A percentile compares a stretch with the other conserved stretches of the same genome.
phyloP scores from a whole-genome alignment of 2,113 vertebrate species.

The Lampris incognitus region DNA sequence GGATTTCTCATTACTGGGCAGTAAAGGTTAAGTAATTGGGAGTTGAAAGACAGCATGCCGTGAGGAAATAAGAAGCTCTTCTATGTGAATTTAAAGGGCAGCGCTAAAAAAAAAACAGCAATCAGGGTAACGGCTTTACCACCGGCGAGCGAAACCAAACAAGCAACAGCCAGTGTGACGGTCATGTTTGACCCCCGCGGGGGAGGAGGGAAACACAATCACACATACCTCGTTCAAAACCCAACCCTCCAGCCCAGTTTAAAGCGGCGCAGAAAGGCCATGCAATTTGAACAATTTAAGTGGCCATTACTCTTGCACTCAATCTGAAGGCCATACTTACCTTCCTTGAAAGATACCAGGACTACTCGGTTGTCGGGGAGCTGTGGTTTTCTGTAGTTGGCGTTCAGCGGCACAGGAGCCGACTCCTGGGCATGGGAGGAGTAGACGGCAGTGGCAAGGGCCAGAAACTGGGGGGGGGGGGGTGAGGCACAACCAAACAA shows the following conservation, averaged over 20 bases:
- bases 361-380: slow-evolving; percentile 84
- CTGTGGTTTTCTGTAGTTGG: slow-evolving; percentile 89
- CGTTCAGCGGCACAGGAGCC: slow-evolving; percentile 79
- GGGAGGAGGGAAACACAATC: slow-evolving; percentile 6
- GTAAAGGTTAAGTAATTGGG: slow-evolving; percentile 25
- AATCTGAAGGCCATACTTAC: slow-evolving; percentile 78
- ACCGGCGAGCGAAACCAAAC: slow-evolving; percentile 39
- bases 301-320: slow-evolving; percentile 28
- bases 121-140: slow-evolving; percentile 21
- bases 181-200: background rate
- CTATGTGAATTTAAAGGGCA: too few species aligned
- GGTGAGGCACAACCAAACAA: slow-evolving; percentile 42
- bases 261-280: slow-evolving; percentile 22
- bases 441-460: slow-evolving; percentile 87
- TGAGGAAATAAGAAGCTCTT: too few species aligned
- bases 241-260: slow-evolving; percentile 13
- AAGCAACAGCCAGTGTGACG: slow-evolving; percentile 41
- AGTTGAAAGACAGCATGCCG: slow-evolving; percentile 15
- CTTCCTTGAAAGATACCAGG: slow-evolving; percentile 88
- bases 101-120: background rate
- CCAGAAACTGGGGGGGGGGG: slow-evolving; percentile 78
- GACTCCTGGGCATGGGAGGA: slow-evolving; percentile 83
- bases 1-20: slow-evolving; percentile 47
- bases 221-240: slow-evolving; percentile 23
- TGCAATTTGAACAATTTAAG: background rate